These are phyloP conservation scores for Drosophila pruinosa DNA, from an alignment of 1,140 invertebrate genomes.

Conservation along the genomic window DNA sequence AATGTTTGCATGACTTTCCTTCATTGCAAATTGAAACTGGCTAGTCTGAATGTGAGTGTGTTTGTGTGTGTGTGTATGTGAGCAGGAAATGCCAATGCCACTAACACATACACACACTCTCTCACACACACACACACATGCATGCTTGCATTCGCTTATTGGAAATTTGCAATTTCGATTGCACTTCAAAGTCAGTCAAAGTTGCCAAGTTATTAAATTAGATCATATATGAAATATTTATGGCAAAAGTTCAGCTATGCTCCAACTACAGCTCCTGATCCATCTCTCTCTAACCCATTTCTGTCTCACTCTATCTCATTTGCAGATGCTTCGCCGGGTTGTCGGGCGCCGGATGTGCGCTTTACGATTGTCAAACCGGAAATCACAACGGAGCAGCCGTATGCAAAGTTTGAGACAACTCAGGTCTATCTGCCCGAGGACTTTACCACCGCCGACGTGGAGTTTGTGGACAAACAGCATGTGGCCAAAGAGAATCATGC, in stretches of 20 bases:
- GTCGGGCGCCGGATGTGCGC: constrained; percentile 80
- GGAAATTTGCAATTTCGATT: constrained; percentile 77
- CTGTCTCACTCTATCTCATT: constrained; percentile 5
- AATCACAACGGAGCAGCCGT: constrained; percentile 77
- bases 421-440: constrained; percentile 80
- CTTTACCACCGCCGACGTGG: constrained; percentile 81
- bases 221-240: constrained; percentile 78
- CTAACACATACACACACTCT: not conserved
- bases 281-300: not conserved
- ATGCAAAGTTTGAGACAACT: constrained; percentile 82
- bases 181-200: constrained; percentile 70
- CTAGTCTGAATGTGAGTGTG: constrained; percentile 21
- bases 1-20: constrained; percentile 58
- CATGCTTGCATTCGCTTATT: not conserved
- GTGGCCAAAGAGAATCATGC: constrained; percentile 67
- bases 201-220: constrained; percentile 76
- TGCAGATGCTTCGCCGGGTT: constrained; percentile 80
- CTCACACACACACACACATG: not conserved
- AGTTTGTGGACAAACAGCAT: constrained; percentile 74
- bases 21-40: constrained; percentile 69
- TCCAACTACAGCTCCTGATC: not conserved
- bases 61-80: constrained; percentile 21
- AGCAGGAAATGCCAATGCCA: constrained; percentile 48
- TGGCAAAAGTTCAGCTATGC: constrained; percentile 45
- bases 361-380: constrained; percentile 81